These are phyloP conservation scores for Gephyroberyx darwinii DNA, from an alignment of 2,797 vertebrate species.

Conservation along the genomic window DNA sequence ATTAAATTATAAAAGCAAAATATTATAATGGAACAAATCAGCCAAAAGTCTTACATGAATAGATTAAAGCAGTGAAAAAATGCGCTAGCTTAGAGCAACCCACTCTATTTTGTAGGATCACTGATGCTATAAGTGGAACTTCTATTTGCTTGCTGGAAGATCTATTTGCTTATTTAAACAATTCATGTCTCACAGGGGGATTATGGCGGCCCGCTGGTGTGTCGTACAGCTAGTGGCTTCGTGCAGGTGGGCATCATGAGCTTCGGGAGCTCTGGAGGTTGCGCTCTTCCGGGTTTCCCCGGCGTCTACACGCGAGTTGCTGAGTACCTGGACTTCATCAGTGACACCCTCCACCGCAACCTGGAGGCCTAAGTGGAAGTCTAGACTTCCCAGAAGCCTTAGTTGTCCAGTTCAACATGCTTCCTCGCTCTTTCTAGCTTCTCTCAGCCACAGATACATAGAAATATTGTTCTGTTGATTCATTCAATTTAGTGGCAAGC, in stretches of 20 bases:
- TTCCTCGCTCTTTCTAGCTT: background rate
- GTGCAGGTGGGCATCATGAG: slow-evolving; percentile 79
- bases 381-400: background rate
- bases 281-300: background rate
- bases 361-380: slow-evolving; percentile 5
- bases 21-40: too few relatives aligned
- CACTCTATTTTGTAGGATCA: too few relatives aligned
- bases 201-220: slow-evolving; percentile 79
- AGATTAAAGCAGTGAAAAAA: too few relatives aligned
- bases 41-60: too few relatives aligned
- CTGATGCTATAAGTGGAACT: too few relatives aligned
- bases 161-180: background rate
- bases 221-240: slow-evolving; percentile 23
- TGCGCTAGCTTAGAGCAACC: too few relatives aligned
- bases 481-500: too few relatives aligned
- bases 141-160: too few relatives aligned
- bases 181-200: slow-evolving; percentile 69
- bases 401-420: background rate
- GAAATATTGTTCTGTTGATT: background rate
- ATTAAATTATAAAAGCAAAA: too few relatives aligned
- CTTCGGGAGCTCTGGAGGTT: slow-evolving; percentile 54
- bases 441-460: too few relatives aligned
- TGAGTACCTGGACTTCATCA: slow-evolving; percentile 35
- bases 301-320: slow-evolving; percentile 54
- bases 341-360: fast-evolving